Conservation (phyloP, 2,888 invertebrate genomes). For the Folsomia candida region DNA sequence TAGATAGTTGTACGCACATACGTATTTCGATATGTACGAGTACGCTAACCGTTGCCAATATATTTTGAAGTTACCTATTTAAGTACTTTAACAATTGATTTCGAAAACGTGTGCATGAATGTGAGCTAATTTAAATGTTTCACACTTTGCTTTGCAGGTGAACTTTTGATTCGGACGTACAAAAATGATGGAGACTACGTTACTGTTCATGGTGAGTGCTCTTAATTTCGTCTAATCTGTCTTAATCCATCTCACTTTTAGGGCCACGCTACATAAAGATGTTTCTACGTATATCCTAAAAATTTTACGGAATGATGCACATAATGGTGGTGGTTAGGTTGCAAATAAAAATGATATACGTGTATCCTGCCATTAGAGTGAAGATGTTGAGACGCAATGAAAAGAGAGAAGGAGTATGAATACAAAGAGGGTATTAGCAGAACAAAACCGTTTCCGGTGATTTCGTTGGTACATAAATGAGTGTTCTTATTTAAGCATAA, state of each 20-base stretch:
- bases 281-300: not conserved
- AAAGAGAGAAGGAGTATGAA: not conserved
- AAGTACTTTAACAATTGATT: no score
- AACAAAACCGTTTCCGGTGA: constrained; percentile 14
- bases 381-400: not conserved
- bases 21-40: no score
- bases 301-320: not conserved
- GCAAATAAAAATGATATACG: not conserved
- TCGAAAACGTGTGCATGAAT: no score
- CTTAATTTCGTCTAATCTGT: constrained; percentile 11
- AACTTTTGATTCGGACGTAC: constrained; percentile 47
- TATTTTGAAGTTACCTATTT: no score
- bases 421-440: not conserved
- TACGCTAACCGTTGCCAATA: no score
- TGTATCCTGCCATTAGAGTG: not conserved
- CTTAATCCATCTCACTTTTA: not conserved
- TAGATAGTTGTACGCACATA: no score
- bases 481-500: constrained; percentile 1
- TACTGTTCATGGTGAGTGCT: constrained; percentile 49
- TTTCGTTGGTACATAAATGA: not conserved
- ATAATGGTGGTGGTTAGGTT: not conserved
- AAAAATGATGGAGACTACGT: constrained; percentile 47
- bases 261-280: not conserved
- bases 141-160: constrained; percentile 47
- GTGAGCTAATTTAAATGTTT: no score